Base-by-base conservation (phyloP, 2,797 vertebrate genomes). In the Myotis planiceps region DNA sequence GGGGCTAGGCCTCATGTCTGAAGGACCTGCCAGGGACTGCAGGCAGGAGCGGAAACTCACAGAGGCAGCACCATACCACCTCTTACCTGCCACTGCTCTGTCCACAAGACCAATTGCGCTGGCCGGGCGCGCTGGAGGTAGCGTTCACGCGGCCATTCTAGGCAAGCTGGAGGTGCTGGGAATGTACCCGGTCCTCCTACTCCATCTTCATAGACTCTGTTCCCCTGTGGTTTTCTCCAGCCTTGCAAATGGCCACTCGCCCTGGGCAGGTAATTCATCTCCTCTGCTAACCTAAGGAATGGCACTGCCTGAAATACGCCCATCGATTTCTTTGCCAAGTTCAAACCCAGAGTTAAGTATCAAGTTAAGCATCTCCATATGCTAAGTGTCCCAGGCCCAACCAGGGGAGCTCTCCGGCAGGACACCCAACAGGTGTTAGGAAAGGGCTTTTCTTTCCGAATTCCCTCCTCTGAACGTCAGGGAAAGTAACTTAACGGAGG, bases 241-340 rank as follows among this genome's bases (percentile, higher is more conserved):
- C 68, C 96, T 93, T 94, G 89, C 94, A 94, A 97, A 68, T 32
- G 49, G 72, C 89, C 74, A 27, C 89, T 94, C 1, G 14, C 94
- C 91, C 90, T 60, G 65, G 90, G 94, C 93, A 88, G 88, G 55
- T 96, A 34, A 95, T 96, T 96, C 92, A 90, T 88, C 74, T 96
- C 79, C 37, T 95, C 27, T 80, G 21, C 83, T 79, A 39, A 90
- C 45, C 55, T 94, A 95, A 96, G 3, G 2, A 92, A 96, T 90
- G 90, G 82, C 55, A 39, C 66, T 49, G 75, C 91, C 85, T 23
- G 3, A 92, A 96, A 92, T 74, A 16, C 0, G 75, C 71, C 63
- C 78, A 45, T 93, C 75, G 0, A 68, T 96, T 88, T 90, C 79
- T 93, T 90, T 76, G 27, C 88, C 78, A 80, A 51, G 51, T 93